phyloP scores from a whole-genome alignment of 2,888 invertebrate genomes.

The Luffia ferchaultella region DNA sequence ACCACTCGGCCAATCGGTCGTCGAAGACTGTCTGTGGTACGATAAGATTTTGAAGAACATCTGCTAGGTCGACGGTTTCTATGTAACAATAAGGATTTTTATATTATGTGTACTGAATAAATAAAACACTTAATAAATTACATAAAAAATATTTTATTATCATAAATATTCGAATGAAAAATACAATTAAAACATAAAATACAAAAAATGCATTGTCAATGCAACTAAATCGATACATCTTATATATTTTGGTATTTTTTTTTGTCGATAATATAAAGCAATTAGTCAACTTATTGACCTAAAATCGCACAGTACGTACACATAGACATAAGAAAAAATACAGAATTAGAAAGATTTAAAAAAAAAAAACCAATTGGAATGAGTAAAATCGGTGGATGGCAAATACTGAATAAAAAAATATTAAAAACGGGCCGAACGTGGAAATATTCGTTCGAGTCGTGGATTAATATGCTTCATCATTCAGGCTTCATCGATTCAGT shows the following conservation, averaged over 20 bases:
- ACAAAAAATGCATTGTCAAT: slow-evolving; percentile 45
- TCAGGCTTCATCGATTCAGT: no score
- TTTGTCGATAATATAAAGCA: slow-evolving; percentile 6
- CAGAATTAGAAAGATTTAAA: slow-evolving; percentile 12
- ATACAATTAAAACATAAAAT: slow-evolving; percentile 26
- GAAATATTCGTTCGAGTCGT: no score
- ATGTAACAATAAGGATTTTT: no score
- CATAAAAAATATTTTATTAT: slow-evolving; percentile 39
- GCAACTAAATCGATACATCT: slow-evolving; percentile 19
- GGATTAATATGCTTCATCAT: no score
- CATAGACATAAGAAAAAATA: slow-evolving; percentile 10
- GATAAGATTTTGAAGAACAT: no score
- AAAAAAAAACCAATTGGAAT: slow-evolving; percentile 24
- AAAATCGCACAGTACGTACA: slow-evolving; percentile 31
- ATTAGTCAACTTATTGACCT: slow-evolving; percentile 15
- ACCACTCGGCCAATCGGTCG: no score
- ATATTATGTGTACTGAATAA: no score
- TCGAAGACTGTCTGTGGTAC: no score
- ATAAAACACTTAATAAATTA: no score
- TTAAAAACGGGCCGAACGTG: no score
- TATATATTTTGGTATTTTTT: not conserved
- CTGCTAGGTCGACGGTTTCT: no score
- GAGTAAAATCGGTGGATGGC: slow-evolving; percentile 33
- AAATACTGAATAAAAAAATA: slow-evolving; percentile 25
- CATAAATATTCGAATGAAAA: slow-evolving; percentile 6